Conservation (phyloP, 2,113 vertebrate species). For the Petrocephalus microphthalmus region DNA sequence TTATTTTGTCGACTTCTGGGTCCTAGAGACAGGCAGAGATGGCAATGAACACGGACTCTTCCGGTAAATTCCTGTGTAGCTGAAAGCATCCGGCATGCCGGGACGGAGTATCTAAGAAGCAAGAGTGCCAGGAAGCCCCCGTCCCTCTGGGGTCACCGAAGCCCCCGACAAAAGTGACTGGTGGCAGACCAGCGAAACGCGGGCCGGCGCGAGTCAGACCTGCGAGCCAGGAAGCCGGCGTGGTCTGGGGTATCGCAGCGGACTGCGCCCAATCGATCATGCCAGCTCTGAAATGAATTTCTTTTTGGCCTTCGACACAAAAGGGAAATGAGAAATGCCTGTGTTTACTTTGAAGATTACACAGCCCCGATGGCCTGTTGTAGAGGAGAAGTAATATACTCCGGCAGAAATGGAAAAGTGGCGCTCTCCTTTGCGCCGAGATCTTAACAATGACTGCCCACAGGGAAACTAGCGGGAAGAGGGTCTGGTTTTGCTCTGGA, state of each 20-base stretch:
- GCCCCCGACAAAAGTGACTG: not conserved
- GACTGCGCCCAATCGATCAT: conserved; percentile 14
- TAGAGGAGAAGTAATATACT: conserved; percentile 13
- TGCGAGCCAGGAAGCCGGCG: conserved; percentile 12
- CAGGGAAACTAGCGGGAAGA: not conserved
- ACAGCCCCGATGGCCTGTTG: conserved; percentile 11
- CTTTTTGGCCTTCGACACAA: conserved; percentile 10
- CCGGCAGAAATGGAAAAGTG: not conserved
- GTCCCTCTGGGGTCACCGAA: not conserved
- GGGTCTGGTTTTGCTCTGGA: not conserved
- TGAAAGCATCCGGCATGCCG: not conserved
- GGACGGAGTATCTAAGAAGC: not conserved
- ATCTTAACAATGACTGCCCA: not conserved
- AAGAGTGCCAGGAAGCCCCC: not conserved
- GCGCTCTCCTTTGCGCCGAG: not conserved
- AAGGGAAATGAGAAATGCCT: conserved; percentile 16
- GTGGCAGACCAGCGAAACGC: not conserved
- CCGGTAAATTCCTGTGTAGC: not conserved
- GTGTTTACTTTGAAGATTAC: conserved; percentile 25
- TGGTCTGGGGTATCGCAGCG: conserved; percentile 10
- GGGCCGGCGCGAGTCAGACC: not conserved
- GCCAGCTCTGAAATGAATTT: conserved; percentile 22
- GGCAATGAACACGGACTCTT: not conserved
- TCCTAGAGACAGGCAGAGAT: not conserved
- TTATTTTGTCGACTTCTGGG: not conserved